Evolutionary conservation across 2,797 vertebrate genomes (phyloP).

Genomic region (Hypotaenidia okinawae): DNA sequence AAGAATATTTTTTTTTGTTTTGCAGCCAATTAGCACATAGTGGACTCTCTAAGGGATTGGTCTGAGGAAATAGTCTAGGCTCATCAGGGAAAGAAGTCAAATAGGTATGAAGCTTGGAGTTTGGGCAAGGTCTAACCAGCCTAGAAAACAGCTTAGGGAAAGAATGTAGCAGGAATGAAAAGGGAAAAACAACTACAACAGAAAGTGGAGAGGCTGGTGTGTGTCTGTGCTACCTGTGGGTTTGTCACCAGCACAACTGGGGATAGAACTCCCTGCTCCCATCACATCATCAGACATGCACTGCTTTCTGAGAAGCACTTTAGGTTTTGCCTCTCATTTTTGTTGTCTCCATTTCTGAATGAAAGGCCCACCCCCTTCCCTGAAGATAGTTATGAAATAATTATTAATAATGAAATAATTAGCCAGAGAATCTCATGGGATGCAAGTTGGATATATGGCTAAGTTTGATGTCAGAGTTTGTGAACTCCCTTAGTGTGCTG

Average conservation of each 20-base stretch:
- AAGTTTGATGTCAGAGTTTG: background rate
- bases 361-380: background rate
- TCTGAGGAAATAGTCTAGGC: background rate
- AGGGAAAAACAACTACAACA: background rate
- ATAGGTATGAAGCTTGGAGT: background rate
- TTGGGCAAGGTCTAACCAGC: background rate
- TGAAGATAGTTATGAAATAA: background rate
- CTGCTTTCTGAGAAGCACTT: background rate
- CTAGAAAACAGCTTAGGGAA: background rate
- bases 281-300: background rate
- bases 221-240: background rate
- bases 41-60: background rate
- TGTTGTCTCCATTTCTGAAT: background rate
- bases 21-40: background rate
- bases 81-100: background rate
- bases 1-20: background rate
- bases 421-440: background rate
- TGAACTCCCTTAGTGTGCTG: background rate
- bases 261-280: background rate
- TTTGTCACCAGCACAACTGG: background rate
- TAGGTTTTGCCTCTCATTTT: background rate
- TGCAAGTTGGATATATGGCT: accelerated
- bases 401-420: background rate
- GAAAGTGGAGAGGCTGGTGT: background rate
- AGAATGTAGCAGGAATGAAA: background rate